phyloP scores from a whole-genome alignment of 92 coral and sea anemone species.

The Blastomussa wellsi region DNA sequence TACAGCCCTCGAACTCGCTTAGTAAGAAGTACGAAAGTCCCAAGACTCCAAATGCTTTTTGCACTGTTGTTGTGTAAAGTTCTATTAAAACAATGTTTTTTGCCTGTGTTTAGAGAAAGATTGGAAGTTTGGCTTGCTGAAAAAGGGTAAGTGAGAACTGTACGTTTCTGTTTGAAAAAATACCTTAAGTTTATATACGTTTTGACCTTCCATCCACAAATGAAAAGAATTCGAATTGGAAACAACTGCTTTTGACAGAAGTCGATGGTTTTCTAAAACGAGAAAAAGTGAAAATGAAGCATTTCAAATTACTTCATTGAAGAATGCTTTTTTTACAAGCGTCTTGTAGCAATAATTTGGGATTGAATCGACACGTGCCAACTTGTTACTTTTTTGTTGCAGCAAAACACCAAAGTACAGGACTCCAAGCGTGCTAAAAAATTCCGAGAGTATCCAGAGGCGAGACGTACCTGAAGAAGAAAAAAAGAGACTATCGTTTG shows the following conservation, averaged over 20 bases:
- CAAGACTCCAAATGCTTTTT: too few relatives aligned
- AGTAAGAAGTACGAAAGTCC: too few relatives aligned
- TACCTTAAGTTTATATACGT: background rate
- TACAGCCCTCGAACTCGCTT: too few relatives aligned
- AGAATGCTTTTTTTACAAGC: too few relatives aligned
- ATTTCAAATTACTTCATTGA: too few relatives aligned
- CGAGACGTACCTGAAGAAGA: background rate
- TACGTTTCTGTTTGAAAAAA: too few relatives aligned
- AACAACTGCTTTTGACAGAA: too few relatives aligned
- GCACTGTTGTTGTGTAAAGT: background rate
- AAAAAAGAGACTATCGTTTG: conserved; percentile 28
- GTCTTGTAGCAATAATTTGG: too few relatives aligned
- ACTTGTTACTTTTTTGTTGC: background rate
- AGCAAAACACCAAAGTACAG: conserved; percentile 56
- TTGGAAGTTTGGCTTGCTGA: conserved; percentile 67
- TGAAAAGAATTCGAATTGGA: too few relatives aligned
- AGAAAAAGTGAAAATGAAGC: too few relatives aligned
- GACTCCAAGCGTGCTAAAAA: conserved; percentile 44
- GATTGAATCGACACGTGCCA: background rate
- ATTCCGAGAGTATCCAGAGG: background rate
- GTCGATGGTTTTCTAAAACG: too few relatives aligned
- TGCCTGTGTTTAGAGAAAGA: conserved; percentile 44
- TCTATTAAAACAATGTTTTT: background rate
- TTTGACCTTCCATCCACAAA: background rate
- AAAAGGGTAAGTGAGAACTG: conserved; percentile 58